Percentiles rank a stretch among this genome's conserved stretches.
phyloP scores from a whole-genome alignment of 2,113 vertebrate species.

The Siphamia tubifer region DNA sequence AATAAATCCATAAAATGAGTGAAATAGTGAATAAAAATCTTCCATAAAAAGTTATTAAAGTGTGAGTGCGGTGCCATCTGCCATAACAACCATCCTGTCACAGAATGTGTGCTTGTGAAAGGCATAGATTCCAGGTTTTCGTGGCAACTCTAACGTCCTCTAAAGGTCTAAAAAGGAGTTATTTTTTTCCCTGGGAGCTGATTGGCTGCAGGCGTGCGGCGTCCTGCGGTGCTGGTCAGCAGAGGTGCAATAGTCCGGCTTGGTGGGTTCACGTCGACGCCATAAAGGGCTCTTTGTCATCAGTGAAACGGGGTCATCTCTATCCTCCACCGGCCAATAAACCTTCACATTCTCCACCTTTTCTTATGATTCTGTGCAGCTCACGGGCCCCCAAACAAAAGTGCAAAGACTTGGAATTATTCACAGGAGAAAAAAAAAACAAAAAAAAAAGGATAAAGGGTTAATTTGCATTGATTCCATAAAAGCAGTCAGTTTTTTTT shows the following conservation, averaged over 20 bases:
- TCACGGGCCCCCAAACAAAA: constrained; percentile 73
- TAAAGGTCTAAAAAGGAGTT: constrained; percentile 65
- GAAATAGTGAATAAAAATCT: too few species aligned
- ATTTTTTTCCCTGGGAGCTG: constrained; percentile 68
- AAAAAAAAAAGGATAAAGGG: constrained; percentile 83
- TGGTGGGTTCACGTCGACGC: constrained; percentile 70
- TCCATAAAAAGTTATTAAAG: neutral
- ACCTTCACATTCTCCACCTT: constrained; percentile 78
- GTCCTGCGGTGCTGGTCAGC: constrained; percentile 82
- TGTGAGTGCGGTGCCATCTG: constrained; percentile 3
- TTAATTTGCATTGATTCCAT: constrained; percentile 83
- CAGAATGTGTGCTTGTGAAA: constrained; percentile 29
- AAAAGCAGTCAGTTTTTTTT: constrained; percentile 78
- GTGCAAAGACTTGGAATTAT: constrained; percentile 76
- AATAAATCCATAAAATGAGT: too few species aligned
- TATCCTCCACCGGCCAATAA: constrained; percentile 77
- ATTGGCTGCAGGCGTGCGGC: constrained; percentile 67
- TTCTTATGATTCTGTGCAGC: constrained; percentile 81
- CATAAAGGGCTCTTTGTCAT: constrained; percentile 82
- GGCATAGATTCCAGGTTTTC: constrained; percentile 58
- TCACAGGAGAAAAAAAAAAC: too few species aligned
- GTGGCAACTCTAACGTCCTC: constrained; percentile 40
- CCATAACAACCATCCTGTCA: constrained; percentile 13
- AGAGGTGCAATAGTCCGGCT: constrained; percentile 67
- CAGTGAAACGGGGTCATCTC: constrained; percentile 78